Base-by-base conservation (phyloP, 2,113 vertebrate species). In the Siphamia tubifer region DNA sequence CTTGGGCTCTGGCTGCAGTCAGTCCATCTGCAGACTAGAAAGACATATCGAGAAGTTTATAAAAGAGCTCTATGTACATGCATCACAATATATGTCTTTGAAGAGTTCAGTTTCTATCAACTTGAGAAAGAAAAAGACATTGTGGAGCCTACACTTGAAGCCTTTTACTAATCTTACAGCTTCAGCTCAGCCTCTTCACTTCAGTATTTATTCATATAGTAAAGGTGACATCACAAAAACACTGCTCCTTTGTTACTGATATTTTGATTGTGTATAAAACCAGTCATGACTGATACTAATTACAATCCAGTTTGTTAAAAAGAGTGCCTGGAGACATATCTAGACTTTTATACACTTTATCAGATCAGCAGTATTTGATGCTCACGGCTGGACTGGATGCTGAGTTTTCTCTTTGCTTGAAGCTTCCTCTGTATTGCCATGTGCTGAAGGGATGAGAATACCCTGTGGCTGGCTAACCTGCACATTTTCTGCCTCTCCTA, bases 321-420 rank as follows among this genome's bases (percentile, higher is more conserved):
- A 64, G 17, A n/a, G 3, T 4, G 57, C 81, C 81, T 42, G 30
- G 20, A 73, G 79, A 66, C 35, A 48, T 4, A 24, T 27, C 13
- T 45, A 19, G 57, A 63, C 53, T 77, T 74, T 81, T 73, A 24
- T 32, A 16, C 44, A 62, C 57, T 81, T 84, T 51, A 63, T 81
- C 81, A 68, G 32, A 78, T 89, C 83, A 86, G 82, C 77, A 54
- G 48, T 64, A 80, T 84, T 76, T 71, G 61, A 63, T 60, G 86
- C 86, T 81, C 62, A 62, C 66, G 81, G 86, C 79, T 67, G 71
- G 73, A 71, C 62, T 66, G 64, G 63, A 53, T 86, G 81, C 86
- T 86, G 86, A 86, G 44, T 87, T 83, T 61, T 61, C 74, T 78
- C 62, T 79, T 77, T 60, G 81, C 83, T 80, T 67, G 62, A 69